These are phyloP conservation scores for Netelia fuscicornis DNA, from an alignment of 2,888 invertebrate genomes.

Conservation along the genomic window DNA sequence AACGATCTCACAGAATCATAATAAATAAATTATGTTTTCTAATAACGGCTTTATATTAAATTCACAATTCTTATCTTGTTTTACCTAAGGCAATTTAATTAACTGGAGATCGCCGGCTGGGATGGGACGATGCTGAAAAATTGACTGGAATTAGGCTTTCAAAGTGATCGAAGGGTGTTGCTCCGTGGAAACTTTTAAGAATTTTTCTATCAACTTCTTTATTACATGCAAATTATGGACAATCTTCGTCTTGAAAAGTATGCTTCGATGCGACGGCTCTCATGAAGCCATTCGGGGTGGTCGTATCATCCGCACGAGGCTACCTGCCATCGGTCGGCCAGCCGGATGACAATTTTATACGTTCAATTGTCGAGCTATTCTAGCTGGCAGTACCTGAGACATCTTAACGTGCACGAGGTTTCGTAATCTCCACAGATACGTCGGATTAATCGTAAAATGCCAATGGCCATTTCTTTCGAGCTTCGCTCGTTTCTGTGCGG, in stretches of 20 bases:
- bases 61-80: no score
- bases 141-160: no score
- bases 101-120: no score
- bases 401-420: slow-evolving; percentile 73
- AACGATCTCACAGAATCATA: no score
- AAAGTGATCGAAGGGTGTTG: no score
- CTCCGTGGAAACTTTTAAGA: no score
- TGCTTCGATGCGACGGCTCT: not conserved
- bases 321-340: slow-evolving; percentile 3
- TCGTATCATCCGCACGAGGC: no score
- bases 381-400: slow-evolving; percentile 39
- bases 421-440: slow-evolving; percentile 79
- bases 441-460: slow-evolving; percentile 84
- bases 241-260: no score
- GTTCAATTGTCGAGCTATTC: slow-evolving; percentile 51
- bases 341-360: slow-evolving; percentile 25
- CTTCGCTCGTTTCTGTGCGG: slow-evolving; percentile 85
- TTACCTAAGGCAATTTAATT: no score
- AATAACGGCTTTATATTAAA: no score
- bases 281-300: slow-evolving; percentile 2
- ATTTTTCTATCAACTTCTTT: slow-evolving; percentile 26
- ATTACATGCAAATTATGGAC: slow-evolving; percentile 9
- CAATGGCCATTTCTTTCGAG: slow-evolving; percentile 85
- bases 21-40: no score
- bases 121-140: no score